phyloP scores from a whole-genome alignment of 2,113 vertebrate genomes.

The Elephantulus edwardii region DNA sequence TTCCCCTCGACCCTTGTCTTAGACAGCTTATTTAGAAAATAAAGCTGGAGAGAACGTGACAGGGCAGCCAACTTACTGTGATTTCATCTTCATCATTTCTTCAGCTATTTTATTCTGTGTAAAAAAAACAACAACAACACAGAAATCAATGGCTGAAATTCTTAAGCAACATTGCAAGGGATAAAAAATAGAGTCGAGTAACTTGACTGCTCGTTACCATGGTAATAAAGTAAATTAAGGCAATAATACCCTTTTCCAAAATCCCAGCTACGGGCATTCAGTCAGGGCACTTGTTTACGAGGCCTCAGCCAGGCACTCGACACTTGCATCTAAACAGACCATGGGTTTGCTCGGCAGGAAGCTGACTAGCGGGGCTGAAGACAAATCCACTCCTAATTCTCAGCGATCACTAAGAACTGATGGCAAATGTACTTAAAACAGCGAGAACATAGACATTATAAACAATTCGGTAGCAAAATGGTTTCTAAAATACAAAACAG shows the following conservation, averaged over 20 bases:
- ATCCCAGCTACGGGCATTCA: not conserved
- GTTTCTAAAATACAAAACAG: not conserved
- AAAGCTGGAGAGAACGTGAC: too few relatives aligned
- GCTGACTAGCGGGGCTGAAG: not conserved
- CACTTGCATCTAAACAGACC: not conserved
- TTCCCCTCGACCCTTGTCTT: too few relatives aligned
- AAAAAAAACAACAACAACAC: conserved; percentile 65
- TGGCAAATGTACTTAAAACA: not conserved
- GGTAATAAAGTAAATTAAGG: conserved; percentile 5
- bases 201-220: not conserved
- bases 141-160: not conserved
- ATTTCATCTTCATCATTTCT: conserved; percentile 87
- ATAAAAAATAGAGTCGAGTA: not conserved
- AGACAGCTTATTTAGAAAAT: too few relatives aligned
- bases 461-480: not conserved
- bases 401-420: not conserved
- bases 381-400: not conserved
- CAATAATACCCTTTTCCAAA: not conserved
- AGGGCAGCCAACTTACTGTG: conserved; percentile 91
- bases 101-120: conserved; percentile 83
- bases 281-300: not conserved
- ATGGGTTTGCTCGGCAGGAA: not conserved
- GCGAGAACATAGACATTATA: not conserved
- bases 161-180: not conserved
- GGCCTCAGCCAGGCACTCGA: not conserved